These are phyloP conservation scores for Dromococcyx pavoninus DNA, from an alignment of 2,797 vertebrate species.

Conservation along the genomic window DNA sequence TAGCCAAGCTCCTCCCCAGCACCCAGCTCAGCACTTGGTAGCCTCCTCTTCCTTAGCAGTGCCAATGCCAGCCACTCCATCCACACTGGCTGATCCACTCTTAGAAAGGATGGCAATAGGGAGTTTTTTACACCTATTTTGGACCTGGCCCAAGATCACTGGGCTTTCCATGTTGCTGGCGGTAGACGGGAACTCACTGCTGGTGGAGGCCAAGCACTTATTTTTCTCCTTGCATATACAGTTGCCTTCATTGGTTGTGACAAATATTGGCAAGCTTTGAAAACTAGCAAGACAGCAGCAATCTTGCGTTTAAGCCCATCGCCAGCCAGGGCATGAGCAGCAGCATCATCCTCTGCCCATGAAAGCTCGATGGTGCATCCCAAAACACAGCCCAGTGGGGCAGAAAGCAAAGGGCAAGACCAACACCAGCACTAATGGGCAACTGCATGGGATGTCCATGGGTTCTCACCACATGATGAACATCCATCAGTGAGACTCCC, in stretches of 20 bases:
- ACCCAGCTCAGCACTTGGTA: fast-evolving
- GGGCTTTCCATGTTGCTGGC: background rate
- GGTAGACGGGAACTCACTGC: background rate
- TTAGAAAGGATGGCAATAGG: background rate
- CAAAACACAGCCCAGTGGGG: background rate
- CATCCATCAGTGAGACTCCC: background rate
- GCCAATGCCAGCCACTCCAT: background rate
- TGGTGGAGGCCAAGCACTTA: background rate
- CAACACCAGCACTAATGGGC: background rate
- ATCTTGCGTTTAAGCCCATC: background rate
- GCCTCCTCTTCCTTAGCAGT: background rate
- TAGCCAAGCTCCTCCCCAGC: background rate
- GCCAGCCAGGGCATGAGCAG: background rate
- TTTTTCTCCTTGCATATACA: background rate
- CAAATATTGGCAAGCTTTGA: background rate
- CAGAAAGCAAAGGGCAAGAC: background rate
- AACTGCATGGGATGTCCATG: fast-evolving
- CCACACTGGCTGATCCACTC: background rate
- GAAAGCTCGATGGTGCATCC: background rate
- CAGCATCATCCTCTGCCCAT: background rate
- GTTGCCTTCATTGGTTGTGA: background rate
- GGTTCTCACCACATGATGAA: background rate
- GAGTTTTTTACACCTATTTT: background rate
- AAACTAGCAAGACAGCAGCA: background rate
- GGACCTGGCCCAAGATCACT: background rate